A percentile compares a stretch with the other conserved stretches of the same genome.
These are phyloP conservation scores for Notarius quadriscutis DNA, from an alignment of 2,113 vertebrate genomes.

Conservation along the genomic window DNA sequence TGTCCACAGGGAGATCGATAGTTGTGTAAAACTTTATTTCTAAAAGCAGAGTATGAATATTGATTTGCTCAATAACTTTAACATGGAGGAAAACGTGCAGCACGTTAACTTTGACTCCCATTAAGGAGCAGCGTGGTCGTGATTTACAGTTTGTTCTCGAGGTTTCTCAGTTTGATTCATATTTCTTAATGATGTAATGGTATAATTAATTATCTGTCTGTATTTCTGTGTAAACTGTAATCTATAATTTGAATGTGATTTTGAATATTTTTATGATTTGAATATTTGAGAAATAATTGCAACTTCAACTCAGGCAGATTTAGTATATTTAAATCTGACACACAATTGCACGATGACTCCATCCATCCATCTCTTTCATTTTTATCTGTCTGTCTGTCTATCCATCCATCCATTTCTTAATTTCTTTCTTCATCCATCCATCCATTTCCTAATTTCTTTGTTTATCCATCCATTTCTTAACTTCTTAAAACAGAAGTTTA, in stretches of 20 bases:
- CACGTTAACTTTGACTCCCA: background rate
- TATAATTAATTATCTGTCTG: background rate
- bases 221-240: background rate
- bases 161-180: background rate
- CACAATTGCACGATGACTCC: background rate
- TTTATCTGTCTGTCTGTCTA: background rate
- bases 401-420: background rate
- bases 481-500: no score
- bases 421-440: background rate
- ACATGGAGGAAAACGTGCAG: background rate
- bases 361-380: background rate
- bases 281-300: background rate
- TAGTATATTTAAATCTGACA: conserved; percentile 47
- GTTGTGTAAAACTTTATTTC: background rate
- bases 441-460: background rate
- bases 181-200: background rate
- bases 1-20: background rate
- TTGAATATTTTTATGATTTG: background rate
- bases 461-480: background rate
- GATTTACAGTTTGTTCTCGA: background rate
- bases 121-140: background rate
- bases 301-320: conserved; percentile 25
- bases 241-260: background rate
- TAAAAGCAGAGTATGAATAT: background rate
- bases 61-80: background rate